Percentiles rank a stretch among this genome's conserved stretches.
Conservation (phyloP, 2,797 vertebrate genomes). For the Trachurus trachurus region DNA sequence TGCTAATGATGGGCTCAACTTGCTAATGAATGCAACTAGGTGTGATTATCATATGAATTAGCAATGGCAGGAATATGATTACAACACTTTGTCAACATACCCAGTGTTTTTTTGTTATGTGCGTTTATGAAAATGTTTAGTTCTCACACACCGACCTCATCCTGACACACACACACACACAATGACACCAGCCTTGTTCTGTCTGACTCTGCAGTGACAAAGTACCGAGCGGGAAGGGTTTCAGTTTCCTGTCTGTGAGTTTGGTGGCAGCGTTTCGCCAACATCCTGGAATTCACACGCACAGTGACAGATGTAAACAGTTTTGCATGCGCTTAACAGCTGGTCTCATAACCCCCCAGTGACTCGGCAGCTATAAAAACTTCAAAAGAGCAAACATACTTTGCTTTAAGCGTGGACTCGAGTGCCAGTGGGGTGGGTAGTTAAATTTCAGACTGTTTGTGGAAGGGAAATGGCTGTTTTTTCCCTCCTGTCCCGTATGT, state of each 20-base stretch:
- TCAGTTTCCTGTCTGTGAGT: conserved; percentile 69
- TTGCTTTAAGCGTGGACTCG: conserved; percentile 28
- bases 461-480: conserved; percentile 56
- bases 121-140: conserved; percentile 51
- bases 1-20: conserved; percentile 53
- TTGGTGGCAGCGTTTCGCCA: conserved; percentile 55
- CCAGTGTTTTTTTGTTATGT: conserved; percentile 37
- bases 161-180: conserved; percentile 23
- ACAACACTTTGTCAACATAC: conserved; percentile 55
- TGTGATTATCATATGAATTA: conserved; percentile 56
- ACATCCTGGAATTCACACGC: conserved; percentile 74
- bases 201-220: conserved; percentile 57
- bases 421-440: conserved; percentile 60
- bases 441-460: conserved; percentile 63
- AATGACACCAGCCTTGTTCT: conserved; percentile 39
- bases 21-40: conserved; percentile 50
- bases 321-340: conserved; percentile 71
- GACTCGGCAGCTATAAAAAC: conserved; percentile 75
- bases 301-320: conserved; percentile 72
- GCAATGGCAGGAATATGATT: conserved; percentile 29
- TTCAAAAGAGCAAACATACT: conserved; percentile 64
- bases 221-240: conserved; percentile 59
- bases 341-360: conserved; percentile 69
- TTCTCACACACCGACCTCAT: conserved; percentile 27
- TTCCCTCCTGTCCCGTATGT: neutral